Conservation (phyloP, 2,888 invertebrate genomes). For the Metacarcinus magister region DNA sequence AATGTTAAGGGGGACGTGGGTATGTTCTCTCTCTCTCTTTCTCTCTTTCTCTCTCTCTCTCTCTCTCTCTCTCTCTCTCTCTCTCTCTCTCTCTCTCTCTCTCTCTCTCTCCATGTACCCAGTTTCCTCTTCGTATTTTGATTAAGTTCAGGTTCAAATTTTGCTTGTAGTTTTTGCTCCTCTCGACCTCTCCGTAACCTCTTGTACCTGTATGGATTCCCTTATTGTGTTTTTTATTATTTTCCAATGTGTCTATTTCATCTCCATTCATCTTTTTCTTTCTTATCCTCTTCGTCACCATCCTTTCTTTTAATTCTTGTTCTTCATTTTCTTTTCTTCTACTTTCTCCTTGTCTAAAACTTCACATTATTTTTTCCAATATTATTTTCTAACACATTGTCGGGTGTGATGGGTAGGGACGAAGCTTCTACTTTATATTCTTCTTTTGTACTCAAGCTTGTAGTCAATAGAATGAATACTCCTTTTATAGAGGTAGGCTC, state of each 20-base stretch:
- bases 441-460: too few relatives aligned
- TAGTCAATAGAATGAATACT: too few relatives aligned
- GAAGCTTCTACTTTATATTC: too few relatives aligned
- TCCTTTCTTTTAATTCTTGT: not conserved
- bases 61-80: slow-evolving; percentile 19
- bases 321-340: not conserved
- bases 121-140: not conserved
- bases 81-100: slow-evolving; percentile 45
- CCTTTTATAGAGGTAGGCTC: too few relatives aligned
- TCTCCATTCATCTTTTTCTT: too few relatives aligned
- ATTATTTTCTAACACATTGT: too few relatives aligned
- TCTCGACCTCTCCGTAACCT: not conserved
- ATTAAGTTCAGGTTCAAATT: not conserved
- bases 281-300: too few relatives aligned
- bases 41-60: slow-evolving; percentile 58
- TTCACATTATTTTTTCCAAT: not conserved
- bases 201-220: not conserved
- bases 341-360: not conserved
- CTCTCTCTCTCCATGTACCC: slow-evolving; percentile 14
- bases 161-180: not conserved
- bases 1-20: not conserved
- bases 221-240: not conserved
- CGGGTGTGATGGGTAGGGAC: too few relatives aligned
- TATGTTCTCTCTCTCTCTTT: slow-evolving; percentile 52
- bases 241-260: not conserved